Base-by-base conservation (phyloP, 35 echinoderm and acorn worm genomes). In the Strongylocentrotus purpuratus region DNA sequence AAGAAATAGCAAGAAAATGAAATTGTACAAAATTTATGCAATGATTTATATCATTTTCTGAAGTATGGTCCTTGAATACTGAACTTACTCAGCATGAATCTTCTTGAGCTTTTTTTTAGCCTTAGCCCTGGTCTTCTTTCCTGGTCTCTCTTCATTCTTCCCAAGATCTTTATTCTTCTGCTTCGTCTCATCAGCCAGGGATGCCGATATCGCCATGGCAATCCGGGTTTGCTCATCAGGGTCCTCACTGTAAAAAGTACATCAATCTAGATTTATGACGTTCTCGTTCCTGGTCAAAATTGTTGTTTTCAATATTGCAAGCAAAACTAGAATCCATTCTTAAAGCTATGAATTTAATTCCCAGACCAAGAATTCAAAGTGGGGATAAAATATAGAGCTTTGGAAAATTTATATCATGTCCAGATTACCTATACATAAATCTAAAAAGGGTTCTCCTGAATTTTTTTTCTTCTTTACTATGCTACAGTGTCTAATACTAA, bases 171-270 rank as follows among this genome's bases (percentile, higher is more conserved):
- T 89, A 7, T 89, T 89, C 87, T 46, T 89, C 25, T 89, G 87
- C 87, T 46, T 89, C 2, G 88, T 90, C 70, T 96, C 32, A 5
- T 91, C 31, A 58, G 88, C 71, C 55, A 97, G 46, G 14, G 96
- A 97, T 20, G 94, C 90, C 9, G 96, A 97, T 28, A 97, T 93
- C 31, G 96, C 96, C 50, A 94, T 85, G 1, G 94, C 96, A 65
- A 97, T 10, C 8, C 31, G 88, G n/a, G 90, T 97, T 47, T 97
- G 61, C 25, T 97, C 96, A 97, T 95, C 96, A 20, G 85, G 92
- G 46, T 89, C 87, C n/a, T 89, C 87, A 33, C 87, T 89, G 87
- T 89, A 41, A 5, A 33, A 89, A 33, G n/a, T 5, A 89, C 9
- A 45, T 17, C n/a, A 89, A 25, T 45, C 32, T 17, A 89, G 86